Evolutionary conservation across 2,888 invertebrate genomes (phyloP), one percentile per base, ranked within the genome.

Genomic region (Parnassius glacialis): DNA sequence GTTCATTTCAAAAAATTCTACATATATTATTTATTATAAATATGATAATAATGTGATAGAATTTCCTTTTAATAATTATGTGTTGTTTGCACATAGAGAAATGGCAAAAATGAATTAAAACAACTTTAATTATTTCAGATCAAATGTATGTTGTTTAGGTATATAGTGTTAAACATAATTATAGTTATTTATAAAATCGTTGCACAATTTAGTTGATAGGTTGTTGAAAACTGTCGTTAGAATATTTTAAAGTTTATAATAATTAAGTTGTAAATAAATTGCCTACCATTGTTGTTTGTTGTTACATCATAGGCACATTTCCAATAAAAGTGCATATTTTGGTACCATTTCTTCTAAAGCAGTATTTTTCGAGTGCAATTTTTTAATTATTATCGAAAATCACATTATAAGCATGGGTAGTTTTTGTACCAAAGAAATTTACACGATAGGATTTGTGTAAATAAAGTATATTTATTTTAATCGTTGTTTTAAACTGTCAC

Each of bases 321-420:
- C 55, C 13, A 47, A 53, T 47, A 56, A 10, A n/a, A 55, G 45
- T 20, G 45, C 10, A 2, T n/a, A 45, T 16, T 52, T 43, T 56
- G 13, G 69, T 69, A 69, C 68, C 64, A 69, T 71, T 62, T 68
- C 58, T 62, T 66, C 67, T 68, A 65, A 67, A 72, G 67, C 85
- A 87, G 85, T 87, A 87, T 88, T 87, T 84, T 84, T 79, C 75
- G 80, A 84, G 89, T 88, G 89, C 89, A 89, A 89, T 90, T 79
- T 78, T 68, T 66, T 63, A 68, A 71, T 67, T 65, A 69, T 73
- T 64, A 59, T 69, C 66, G 68, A 72, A 72, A 74, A 67, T 73
- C 73, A 73, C 68, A 64, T 68, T 61, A 66, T 67, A 70, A 71
- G 72, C 70, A 83, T 83, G 85, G 79, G 84, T 88, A 87, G 87